Percentiles rank a stretch among this genome's conserved stretches.
phyloP scores from a whole-genome alignment of 2,113 vertebrate genomes.

The Azemiops feae region DNA sequence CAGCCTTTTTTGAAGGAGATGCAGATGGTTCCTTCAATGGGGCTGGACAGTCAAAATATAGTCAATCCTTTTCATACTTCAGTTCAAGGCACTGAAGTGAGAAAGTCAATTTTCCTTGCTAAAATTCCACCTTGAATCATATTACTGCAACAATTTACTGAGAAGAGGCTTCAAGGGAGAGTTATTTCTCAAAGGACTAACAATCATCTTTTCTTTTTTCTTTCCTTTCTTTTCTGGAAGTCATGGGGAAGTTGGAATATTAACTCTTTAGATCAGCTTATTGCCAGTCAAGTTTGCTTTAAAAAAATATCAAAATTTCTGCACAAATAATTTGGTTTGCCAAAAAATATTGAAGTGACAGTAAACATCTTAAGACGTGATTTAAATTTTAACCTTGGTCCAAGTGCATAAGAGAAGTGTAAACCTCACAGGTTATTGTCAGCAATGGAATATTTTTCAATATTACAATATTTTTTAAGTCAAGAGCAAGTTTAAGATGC shows the following conservation, averaged over 20 bases:
- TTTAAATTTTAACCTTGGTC: background rate
- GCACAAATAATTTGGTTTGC: background rate
- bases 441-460: background rate
- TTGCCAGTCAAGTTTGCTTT: background rate
- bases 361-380: background rate
- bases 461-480: background rate
- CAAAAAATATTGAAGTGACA: background rate
- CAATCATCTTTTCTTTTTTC: background rate
- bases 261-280: background rate
- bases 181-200: background rate
- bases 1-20: background rate
- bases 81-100: background rate
- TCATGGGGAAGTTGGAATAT: background rate
- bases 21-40: background rate
- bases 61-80: background rate
- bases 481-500: background rate
- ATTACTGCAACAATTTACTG: background rate
- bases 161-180: background rate
- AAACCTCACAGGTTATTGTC: background rate
- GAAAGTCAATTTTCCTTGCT: background rate
- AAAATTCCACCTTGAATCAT: background rate
- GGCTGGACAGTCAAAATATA: background rate
- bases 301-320: background rate
- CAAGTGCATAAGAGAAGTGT: background rate
- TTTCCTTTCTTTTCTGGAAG: background rate